Base-by-base conservation (phyloP, 2,888 invertebrate genomes). In the Limnephilus marmoratus region DNA sequence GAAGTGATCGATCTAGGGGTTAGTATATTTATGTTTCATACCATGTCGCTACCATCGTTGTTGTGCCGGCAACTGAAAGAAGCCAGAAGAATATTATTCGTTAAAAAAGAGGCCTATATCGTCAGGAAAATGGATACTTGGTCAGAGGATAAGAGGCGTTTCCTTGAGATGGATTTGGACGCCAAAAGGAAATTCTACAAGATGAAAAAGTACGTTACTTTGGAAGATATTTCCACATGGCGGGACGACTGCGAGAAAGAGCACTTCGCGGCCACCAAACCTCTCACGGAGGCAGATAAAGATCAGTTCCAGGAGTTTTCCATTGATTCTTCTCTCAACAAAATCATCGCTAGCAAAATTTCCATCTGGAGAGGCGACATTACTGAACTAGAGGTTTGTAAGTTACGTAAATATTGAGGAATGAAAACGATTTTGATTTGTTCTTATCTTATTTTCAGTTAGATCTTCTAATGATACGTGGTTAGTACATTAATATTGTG, bases 361-460 rank as follows among this genome's bases (percentile, higher is more conserved):
- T 97, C 97, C 12, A 95, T 97, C 92, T 98, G 97, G 96, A 96
- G 95, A 94, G 98, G 98, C 2, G 98, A 99, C 94, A 98, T 99
- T 41, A 99, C 98, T 0, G 96, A 96, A 90, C 95, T 99, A 86
- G 98, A 98, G 96, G 97, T 97, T 94, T 94, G 94, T 93, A 92
- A 41, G 9, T 68, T 24, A 68, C 24, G 7, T 68, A 81, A 49
- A 83, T 53, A 68, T 68, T 7, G 2, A 9, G 24, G 18, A 68
- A 24, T 68, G 24, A 24, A 68, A 9, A 9, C 24, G 24, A 24
- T 68, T 24, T 24, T 68, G 9, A 0, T 68, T n/a, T n/a, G 9
- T n/a, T 68, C 9, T 68, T 68, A 68, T 68, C 18, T n/a, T 15
- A 49, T 49, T 68, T 9, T 68, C 68, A 53, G 53, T 68, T 68